Evolutionary conservation across 2,113 vertebrate genomes (phyloP), one percentile per base, ranked within the genome.

Genomic region (Channa maculata): DNA sequence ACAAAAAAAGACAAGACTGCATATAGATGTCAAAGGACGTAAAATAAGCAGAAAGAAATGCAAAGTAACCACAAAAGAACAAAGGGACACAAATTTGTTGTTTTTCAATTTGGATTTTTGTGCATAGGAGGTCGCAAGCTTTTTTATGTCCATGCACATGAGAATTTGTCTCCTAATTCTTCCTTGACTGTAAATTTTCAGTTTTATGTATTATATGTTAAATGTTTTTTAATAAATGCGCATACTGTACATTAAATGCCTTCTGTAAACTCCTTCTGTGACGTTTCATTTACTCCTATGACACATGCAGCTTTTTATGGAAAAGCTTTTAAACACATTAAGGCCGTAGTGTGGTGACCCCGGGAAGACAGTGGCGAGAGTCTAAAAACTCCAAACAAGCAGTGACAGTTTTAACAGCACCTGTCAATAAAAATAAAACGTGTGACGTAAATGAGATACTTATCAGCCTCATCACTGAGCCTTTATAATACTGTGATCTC

Each of bases 401-500:
- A 0, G 15, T 1, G 86, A 74, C 86, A 48, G 49, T 8, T 64
- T 70, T 2, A 65, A 49, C 76, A 85, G 51, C 84, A 72, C 77
- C 71, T 68, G 70, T 72, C 76, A 70, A 34, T 15, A 46, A 13
- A n/a, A 61, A 38, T 1, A 57, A 24, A 24, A 67, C 37, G 53
- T n/a, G 59, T 65, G 82, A 63, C 2, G 52, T 58, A 14, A 55
- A 54, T 12, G 49, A 78, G 48, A 12, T 4, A 38, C 66, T 44
- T 38, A 34, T 66, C 48, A 74, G 14, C 15, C 9, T 55, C 57
- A 46, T 63, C 57, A 38, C 1, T 41, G 75, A 77, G 24, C 8
- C 50, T 50, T 43, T 33, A 12, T n/a, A 14, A 71, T 12, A 49
- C 71, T 57, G 14, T 6, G 62, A 2, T 43, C 65, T n/a, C 4